Evolutionary conservation across 2,888 invertebrate species (phyloP).

Genomic region (Eremobia ochroleuca): DNA sequence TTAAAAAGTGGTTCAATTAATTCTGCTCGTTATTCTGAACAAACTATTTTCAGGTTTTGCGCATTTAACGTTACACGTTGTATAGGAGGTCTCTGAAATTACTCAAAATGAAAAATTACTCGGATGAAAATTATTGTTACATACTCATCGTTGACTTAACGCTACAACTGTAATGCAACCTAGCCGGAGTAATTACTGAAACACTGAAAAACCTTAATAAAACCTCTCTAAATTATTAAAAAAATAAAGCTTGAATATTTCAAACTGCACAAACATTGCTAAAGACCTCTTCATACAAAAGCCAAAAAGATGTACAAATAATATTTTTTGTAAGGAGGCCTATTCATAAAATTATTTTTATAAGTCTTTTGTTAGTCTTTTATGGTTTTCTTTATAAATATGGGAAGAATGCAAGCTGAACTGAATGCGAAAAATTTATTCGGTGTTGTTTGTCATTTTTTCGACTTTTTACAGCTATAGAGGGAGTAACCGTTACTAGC

Average conservation of each 20-base stretch:
- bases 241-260: slow-evolving; percentile 14
- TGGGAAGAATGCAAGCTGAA: slow-evolving; percentile 49
- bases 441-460: slow-evolving; percentile 16
- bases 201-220: neutral
- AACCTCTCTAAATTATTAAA: neutral
- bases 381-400: slow-evolving; percentile 54
- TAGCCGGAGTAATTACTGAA: neutral
- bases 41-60: too few relatives aligned
- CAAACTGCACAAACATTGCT: slow-evolving; percentile 48
- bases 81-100: too few relatives aligned
- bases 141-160: neutral
- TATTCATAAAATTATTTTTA: slow-evolving; percentile 58
- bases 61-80: too few relatives aligned
- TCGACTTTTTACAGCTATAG: slow-evolving; percentile 7
- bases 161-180: neutral
- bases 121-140: too few relatives aligned
- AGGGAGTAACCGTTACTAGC: slow-evolving; percentile 8
- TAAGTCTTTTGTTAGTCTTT: slow-evolving; percentile 58
- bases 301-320: slow-evolving; percentile 45
- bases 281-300: slow-evolving; percentile 33
- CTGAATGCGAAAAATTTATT: slow-evolving; percentile 47
- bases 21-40: too few relatives aligned
- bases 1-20: too few relatives aligned
- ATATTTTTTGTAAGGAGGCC: slow-evolving; percentile 27
- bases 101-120: too few relatives aligned